Percentiles rank a stretch among this genome's conserved stretches.
These are phyloP conservation scores for Oryzias curvinotus DNA, from an alignment of 2,113 vertebrate species.

Conservation along the genomic window DNA sequence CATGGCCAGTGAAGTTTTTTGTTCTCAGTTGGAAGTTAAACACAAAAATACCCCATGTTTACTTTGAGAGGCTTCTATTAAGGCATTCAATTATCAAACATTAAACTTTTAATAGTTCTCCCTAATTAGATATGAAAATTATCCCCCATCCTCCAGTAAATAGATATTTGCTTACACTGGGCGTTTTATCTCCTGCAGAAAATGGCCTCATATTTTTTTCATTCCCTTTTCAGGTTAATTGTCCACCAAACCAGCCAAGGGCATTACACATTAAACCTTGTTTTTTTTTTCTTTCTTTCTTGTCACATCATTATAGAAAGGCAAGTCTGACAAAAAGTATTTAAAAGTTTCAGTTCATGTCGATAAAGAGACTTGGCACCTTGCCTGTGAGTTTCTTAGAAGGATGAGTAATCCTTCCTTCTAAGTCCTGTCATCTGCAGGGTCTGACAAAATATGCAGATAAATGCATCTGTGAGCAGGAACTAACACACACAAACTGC, in stretches of 20 bases:
- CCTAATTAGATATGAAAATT: constrained; percentile 56
- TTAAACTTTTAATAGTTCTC: constrained; percentile 60
- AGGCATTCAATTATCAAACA: constrained; percentile 56
- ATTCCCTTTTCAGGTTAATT: constrained; percentile 72
- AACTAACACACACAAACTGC: constrained; percentile 60
- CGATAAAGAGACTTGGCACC: constrained; percentile 48
- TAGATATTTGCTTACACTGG: constrained; percentile 51
- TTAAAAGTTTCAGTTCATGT: constrained; percentile 50
- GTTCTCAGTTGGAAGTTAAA: constrained; percentile 30
- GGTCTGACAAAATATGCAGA: constrained; percentile 23
- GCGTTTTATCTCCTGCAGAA: constrained; percentile 60
- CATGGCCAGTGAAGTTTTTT: constrained; percentile 16
- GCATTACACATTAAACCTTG: constrained; percentile 57
- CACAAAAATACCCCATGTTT: constrained; percentile 48
- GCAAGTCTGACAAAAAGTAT: constrained; percentile 52
- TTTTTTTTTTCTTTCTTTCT: background rate
- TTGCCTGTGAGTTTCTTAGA: constrained; percentile 16
- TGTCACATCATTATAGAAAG: constrained; percentile 44
- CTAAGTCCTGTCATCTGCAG: constrained; percentile 51
- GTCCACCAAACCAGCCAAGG: constrained; percentile 59
- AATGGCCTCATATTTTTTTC: constrained; percentile 67
- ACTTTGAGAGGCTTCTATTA: constrained; percentile 56
- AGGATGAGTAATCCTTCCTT: constrained; percentile 46
- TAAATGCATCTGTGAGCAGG: constrained; percentile 7
- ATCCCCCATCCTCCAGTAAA: constrained; percentile 33